phyloP scores from a whole-genome alignment of 2,888 invertebrate genomes.

The Sabatieria punctata region DNA sequence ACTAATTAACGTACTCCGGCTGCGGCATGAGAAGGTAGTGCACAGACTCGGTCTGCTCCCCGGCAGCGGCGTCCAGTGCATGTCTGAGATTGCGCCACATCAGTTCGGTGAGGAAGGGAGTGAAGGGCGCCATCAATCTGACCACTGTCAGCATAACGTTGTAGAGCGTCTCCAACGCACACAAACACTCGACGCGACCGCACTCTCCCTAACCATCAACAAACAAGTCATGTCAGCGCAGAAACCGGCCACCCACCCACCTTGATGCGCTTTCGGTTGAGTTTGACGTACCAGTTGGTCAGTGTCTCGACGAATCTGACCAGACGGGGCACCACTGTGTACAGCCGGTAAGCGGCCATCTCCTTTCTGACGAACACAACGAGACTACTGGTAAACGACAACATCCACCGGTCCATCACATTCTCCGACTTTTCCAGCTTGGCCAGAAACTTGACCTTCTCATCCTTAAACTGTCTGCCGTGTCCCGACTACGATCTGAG shows the following conservation, averaged over 20 bases:
- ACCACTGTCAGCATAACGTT: constrained; percentile 71
- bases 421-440: constrained; percentile 40
- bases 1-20: constrained; percentile 32
- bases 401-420: constrained; percentile 91
- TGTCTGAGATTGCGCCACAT: constrained; percentile 74
- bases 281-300: constrained; percentile 95
- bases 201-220: constrained; percentile 49
- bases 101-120: constrained; percentile 82
- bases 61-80: constrained; percentile 37
- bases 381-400: constrained; percentile 85
- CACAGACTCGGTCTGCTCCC: constrained; percentile 45
- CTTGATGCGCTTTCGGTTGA: constrained; percentile 84
- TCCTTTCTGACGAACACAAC: constrained; percentile 70
- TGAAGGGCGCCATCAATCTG: constrained; percentile 88
- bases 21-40: constrained; percentile 79
- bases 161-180: constrained; percentile 70
- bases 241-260: constrained; percentile 19
- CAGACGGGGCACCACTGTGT: constrained; percentile 79
- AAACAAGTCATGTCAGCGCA: neutral
- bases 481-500: neutral
- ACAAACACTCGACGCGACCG: constrained; percentile 58
- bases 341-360: constrained; percentile 74
- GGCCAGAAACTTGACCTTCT: constrained; percentile 30
- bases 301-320: constrained; percentile 91
- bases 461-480: constrained; percentile 32